phyloP scores from a whole-genome alignment of 1,140 invertebrate genomes.

The Philaenus spumarius region DNA sequence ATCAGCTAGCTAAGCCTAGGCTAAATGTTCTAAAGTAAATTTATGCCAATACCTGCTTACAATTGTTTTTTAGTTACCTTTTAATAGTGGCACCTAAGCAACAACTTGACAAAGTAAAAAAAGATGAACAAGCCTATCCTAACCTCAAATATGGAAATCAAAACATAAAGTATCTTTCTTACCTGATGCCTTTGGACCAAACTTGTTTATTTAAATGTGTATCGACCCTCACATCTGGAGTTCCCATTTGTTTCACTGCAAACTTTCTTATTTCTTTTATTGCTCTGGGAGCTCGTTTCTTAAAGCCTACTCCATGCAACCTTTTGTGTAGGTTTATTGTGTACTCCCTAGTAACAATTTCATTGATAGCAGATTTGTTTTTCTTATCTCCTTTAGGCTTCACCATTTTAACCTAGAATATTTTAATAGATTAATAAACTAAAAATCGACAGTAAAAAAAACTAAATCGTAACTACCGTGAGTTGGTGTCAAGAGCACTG shows the following conservation, averaged over 20 bases:
- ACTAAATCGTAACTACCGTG: not conserved
- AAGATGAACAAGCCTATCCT: too few species aligned
- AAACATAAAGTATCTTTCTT: too few species aligned
- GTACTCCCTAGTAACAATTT: constrained; percentile 97
- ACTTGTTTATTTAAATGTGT: constrained; percentile 95
- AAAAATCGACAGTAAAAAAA: not conserved
- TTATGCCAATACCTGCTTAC: too few species aligned
- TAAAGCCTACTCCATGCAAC: constrained; percentile 95
- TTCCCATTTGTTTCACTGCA: constrained; percentile 97
- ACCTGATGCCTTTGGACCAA: constrained; percentile 98
- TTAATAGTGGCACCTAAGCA: too few species aligned
- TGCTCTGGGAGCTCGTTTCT: constrained; percentile 91
- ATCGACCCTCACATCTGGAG: constrained; percentile 94
- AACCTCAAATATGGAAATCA: too few species aligned
- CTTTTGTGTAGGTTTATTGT: constrained; percentile 97
- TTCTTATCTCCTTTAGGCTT: constrained; percentile 77
- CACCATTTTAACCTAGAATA: constrained; percentile 53
- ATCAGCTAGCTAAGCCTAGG: too few species aligned
- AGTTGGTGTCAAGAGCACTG: too few species aligned
- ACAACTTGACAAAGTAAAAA: too few species aligned
- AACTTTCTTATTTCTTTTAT: constrained; percentile 98
- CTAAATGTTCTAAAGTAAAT: too few species aligned
- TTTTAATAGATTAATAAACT: not conserved
- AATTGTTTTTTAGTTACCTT: too few species aligned
- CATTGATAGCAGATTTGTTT: constrained; percentile 91